A percentile compares a stretch with the other conserved stretches of the same genome.
Evolutionary conservation across 2,888 invertebrate genomes (phyloP).

Genomic region (Drosophila setosimentum): DNA sequence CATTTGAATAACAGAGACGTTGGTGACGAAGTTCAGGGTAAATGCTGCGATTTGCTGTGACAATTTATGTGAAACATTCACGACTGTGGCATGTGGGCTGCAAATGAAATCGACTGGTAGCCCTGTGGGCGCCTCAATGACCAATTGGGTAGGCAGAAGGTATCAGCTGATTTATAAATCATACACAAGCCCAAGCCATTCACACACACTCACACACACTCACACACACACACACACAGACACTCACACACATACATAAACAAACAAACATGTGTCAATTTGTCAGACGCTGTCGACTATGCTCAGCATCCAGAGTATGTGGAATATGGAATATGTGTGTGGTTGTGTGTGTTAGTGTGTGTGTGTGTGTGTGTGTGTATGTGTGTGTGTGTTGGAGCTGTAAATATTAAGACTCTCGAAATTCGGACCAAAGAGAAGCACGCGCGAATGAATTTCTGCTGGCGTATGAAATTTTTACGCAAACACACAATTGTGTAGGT

Average conservation of each 20-base stretch:
- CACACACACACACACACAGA: background rate
- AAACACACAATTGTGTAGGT: conserved; percentile 37
- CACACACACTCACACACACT: conserved; percentile 10
- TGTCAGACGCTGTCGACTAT: conserved; percentile 55
- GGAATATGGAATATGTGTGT: background rate
- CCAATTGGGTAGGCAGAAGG: conserved; percentile 17
- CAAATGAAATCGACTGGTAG: conserved; percentile 26
- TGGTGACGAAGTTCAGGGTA: background rate
- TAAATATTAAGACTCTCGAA: conserved; percentile 9
- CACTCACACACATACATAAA: background rate
- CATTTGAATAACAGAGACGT: background rate
- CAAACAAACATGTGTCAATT: conserved; percentile 45
- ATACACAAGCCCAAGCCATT: conserved; percentile 26
- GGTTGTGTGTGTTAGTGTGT: background rate
- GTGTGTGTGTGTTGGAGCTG: background rate
- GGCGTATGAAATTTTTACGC: conserved; percentile 74
- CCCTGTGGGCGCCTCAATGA: conserved; percentile 6
- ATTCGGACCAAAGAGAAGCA: conserved; percentile 43
- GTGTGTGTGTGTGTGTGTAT: background rate
- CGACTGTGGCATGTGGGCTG: conserved; percentile 19
- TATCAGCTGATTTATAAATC: conserved; percentile 56
- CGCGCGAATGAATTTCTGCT: conserved; percentile 75
- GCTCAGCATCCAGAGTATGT: conserved; percentile 31
- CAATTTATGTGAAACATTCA: conserved; percentile 27
- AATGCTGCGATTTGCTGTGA: conserved; percentile 7